phyloP scores from a whole-genome alignment of 2,113 vertebrate genomes.

The Baryphthengus martii region DNA sequence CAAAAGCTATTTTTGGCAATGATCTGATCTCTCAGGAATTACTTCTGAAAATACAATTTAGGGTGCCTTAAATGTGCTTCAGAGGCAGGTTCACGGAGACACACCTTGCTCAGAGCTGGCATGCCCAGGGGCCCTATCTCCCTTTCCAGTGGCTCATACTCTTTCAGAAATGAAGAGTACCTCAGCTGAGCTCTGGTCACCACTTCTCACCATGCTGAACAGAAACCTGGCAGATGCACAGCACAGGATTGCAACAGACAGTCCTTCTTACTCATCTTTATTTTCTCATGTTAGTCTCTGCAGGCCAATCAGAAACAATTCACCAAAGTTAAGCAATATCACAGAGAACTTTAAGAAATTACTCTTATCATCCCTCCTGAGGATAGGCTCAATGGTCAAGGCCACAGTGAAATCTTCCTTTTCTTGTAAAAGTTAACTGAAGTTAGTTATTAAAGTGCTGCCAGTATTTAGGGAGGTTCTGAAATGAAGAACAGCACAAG shows the following conservation, averaged over 20 bases:
- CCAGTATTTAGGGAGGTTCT: constrained; percentile 63
- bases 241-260: constrained; percentile 13
- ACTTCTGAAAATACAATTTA: background rate
- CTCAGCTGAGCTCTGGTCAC: background rate
- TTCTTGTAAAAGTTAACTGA: constrained; percentile 85
- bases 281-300: constrained; percentile 32
- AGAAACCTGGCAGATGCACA: background rate
- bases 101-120: background rate
- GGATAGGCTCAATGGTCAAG: constrained; percentile 77
- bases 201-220: background rate
- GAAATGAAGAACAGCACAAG: constrained; percentile 13
- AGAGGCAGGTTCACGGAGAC: background rate
- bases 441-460: constrained; percentile 81
- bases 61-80: background rate
- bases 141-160: background rate
- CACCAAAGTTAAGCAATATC: constrained; percentile 62
- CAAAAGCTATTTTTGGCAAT: background rate
- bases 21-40: background rate
- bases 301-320: constrained; percentile 54
- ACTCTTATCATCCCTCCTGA: constrained; percentile 70
- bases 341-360: constrained; percentile 69
- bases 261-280: constrained; percentile 20
- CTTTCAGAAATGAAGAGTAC: background rate
- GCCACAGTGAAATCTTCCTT: constrained; percentile 75
- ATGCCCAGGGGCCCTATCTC: background rate